Evolutionary conservation across 1,140 invertebrate genomes (phyloP).

Genomic region (Aphelinus certus): DNA sequence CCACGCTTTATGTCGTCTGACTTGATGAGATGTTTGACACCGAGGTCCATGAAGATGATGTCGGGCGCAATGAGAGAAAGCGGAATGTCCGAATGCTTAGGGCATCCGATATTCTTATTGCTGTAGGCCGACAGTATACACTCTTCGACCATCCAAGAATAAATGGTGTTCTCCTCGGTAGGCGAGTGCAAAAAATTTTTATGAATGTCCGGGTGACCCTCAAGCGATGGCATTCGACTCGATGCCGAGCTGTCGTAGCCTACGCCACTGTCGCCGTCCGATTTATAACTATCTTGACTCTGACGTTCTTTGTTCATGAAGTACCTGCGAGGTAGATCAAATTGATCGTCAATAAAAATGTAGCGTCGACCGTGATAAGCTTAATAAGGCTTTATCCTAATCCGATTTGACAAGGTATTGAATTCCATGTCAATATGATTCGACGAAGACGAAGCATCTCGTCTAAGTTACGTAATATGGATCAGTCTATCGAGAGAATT

Average conservation of each 20-base stretch:
- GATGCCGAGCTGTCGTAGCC: constrained; percentile 75
- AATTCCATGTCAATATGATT: no score
- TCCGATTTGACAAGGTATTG: no score
- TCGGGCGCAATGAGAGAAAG: constrained; percentile 85
- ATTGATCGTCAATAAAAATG: neutral
- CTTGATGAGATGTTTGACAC: constrained; percentile 79
- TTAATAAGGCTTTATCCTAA: neutral
- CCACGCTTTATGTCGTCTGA: constrained; percentile 83
- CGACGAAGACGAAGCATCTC: no score
- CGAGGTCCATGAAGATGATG: constrained; percentile 89
- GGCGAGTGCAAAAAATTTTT: constrained; percentile 49
- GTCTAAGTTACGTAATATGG: neutral
- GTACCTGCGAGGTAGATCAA: constrained; percentile 22
- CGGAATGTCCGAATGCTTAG: constrained; percentile 77
- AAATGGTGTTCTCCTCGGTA: constrained; percentile 61
- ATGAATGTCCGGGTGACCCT: constrained; percentile 73
- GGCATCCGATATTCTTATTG: constrained; percentile 76
- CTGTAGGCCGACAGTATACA: constrained; percentile 90
- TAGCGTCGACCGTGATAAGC: neutral
- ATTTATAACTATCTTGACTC: constrained; percentile 77
- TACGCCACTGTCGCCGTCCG: constrained; percentile 83
- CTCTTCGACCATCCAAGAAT: constrained; percentile 92
- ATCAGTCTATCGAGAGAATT: neutral
- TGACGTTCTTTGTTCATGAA: constrained; percentile 55
- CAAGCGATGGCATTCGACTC: constrained; percentile 83